phyloP scores from a whole-genome alignment of 2,113 vertebrate species.

The Maccullochella peelii region DNA sequence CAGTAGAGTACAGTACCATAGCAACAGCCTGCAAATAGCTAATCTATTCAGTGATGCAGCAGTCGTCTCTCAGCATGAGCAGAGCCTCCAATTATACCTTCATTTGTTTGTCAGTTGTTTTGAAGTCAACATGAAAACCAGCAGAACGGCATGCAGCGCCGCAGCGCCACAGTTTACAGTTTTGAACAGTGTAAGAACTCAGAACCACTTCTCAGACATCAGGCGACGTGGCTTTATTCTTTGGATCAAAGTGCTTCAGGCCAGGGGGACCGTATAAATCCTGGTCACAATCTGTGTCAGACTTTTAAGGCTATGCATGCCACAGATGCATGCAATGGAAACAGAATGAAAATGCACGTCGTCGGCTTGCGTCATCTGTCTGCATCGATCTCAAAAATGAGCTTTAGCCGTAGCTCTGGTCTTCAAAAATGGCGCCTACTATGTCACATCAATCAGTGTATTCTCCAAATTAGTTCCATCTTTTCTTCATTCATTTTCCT shows the following conservation, averaged over 20 bases:
- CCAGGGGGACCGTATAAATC: not conserved
- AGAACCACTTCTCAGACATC: conserved; percentile 5
- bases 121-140: conserved; percentile 54
- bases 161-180: conserved; percentile 7
- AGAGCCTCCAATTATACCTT: conserved; percentile 76
- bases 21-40: conserved; percentile 78
- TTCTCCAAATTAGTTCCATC: no score
- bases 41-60: conserved; percentile 77
- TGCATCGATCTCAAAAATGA: not conserved
- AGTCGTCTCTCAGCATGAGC: conserved; percentile 72
- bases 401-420: no score
- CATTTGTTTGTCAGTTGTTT: conserved; percentile 76
- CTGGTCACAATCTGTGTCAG: not conserved
- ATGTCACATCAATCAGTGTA: no score
- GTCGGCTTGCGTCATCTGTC: not conserved
- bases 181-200: conserved; percentile 2
- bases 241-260: not conserved
- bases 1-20: conserved; percentile 67
- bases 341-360: not conserved
- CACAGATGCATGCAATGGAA: not conserved
- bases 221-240: not conserved
- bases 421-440: no score
- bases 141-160: conserved; percentile 33
- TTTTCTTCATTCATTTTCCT: no score
- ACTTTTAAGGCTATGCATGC: not conserved